Base-by-base conservation (phyloP, 2,113 vertebrate species). In the Rhodinocichla rosea region DNA sequence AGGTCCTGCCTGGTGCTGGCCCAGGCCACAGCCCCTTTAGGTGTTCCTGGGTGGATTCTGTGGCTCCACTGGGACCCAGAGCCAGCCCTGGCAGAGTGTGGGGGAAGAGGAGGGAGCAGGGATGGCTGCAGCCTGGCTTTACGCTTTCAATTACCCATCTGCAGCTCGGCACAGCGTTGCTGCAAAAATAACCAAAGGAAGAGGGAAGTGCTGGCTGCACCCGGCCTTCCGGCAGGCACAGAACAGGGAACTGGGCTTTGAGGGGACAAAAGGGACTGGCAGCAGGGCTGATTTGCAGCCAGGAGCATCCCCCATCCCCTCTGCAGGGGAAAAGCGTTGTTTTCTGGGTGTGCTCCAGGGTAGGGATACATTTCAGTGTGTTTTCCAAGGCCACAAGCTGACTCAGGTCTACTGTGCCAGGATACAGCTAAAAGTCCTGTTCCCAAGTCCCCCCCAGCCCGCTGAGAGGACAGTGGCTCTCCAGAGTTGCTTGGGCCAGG, bases 351-450 rank as follows among this genome's bases (percentile, higher is more conserved):
- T 37, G 15, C 55, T 59, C 26, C 9, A 37, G 9, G 24, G 10
- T 1, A 1, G n/a, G 67, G 16, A 7, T 22, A 13, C 5, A 12
- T n/a, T 24, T 57, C 3, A 0, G 11, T 0, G 0, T 53, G 11
- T 55, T 67, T 77, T 60, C 23, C 15, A 28, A 86, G 80, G 83
- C 39, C 42, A 15, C 22, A 9, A 10, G 10, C n/a, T 76, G 71
- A 35, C 45, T 73, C 1, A 1, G 44, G 16, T 64, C 57, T 47
- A 0, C 40, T 21, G 11, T 55, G 35, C 16, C 0, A 0, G 17
- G 21, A 13, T 55, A 27, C 9, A 27, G 2, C 49, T 13, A 15
- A 8, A 82, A 49, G 18, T 69, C 11, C 11, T 13, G 37, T 7
- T 74, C 50, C 39, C 45, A 8, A 20, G 44, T 44, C 24, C 3